Base-by-base conservation (phyloP, 2,888 invertebrate species). In the Tiliacea aurago region DNA sequence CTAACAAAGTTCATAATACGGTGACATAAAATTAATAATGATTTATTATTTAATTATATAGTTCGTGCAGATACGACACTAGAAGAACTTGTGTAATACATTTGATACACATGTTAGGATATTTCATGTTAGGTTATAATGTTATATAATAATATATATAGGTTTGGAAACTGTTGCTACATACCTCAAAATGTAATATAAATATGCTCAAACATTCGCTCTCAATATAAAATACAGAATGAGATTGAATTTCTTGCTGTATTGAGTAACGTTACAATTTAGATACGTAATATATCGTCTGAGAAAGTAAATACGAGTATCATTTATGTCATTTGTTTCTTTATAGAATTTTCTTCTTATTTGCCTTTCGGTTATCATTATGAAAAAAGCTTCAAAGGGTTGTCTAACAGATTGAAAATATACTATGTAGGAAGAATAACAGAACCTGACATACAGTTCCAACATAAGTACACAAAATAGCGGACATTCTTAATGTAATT, bases 241-340 rank as follows among this genome's bases (percentile, higher is more conserved):
- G 6, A 62, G 15, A 65, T 59, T 53, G 51, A 59, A 37, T 59
- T 75, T 55, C 43, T 49, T 76, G 13, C 6, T 55, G n/a, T 75
- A 55, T 61, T 41, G 23, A 13, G 28, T 66, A 66, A 73, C 58
- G 2, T n/a, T 33, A 53, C 65, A 47, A 53, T 73, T n/a, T 28
- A n/a, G n/a, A 45, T 41, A 66, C n/a, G 28, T 23, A 55, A 59
- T 45, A 53, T 45, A 49, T 6, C 15, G 18, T 13, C 41, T 49
- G 47, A 6, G 28, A 73, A 74, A 74, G 47, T 47, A 41, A 74
- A 75, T 65, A n/a, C n/a, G n/a, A n/a, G n/a, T n/a, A 53, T n/a
- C n/a, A 37, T n/a, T n/a, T 11, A 45, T 20, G 15, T n/a, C n/a
- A 28, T 47, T 15, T 13, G 15, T 53, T 47, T 28, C 41, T 61